Evolutionary conservation across 2,797 vertebrate genomes (phyloP), one percentile per base, ranked within the genome.

Genomic region (Vespertilio murinus): DNA sequence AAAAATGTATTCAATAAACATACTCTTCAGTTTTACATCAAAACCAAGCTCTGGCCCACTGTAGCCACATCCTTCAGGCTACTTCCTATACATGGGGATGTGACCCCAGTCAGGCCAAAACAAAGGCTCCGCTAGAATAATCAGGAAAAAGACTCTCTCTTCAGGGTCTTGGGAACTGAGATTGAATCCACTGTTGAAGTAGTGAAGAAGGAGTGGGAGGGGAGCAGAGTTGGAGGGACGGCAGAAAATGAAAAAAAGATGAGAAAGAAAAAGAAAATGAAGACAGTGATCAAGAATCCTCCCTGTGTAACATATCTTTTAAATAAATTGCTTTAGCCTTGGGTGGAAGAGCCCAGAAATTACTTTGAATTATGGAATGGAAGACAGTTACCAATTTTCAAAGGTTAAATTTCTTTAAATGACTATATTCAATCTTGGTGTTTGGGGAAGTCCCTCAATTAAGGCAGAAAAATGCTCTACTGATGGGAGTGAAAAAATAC

Each of bases 241-340:
- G 11, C 20, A 65, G 64, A 13, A 52, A 64, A 71, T 28, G 3
- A 85, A 73, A 61, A 1, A 78, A 85, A 73, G 18, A 52, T 52
- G 18, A 86, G n/a, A 14, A 18, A 23, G 6, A 25, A 28, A 49
- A 47, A 78, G 56, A n/a, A 30, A 70, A 77, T 54, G 28, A 90
- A 56, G 23, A 54, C 70, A 59, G 35, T 65, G 56, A 92, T 75
- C 71, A 40, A 75, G 49, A 75, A 77, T 25, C 16, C 6, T 79
- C 13, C 22, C 30, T 33, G 8, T 23, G 42, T 1, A 61, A 45
- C 16, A 11, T 30, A 69, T n/a, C 25, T 93, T 94, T 70, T 23
- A 65, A 96, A 94, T 77, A 83, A 64, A 90, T 80, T 59, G 17
- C 45, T 92, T 91, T 49, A 88, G 38, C 20, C 25, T 87, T 75